A percentile compares a stretch with the other conserved stretches of the same genome.
Conservation (phyloP, 2,888 invertebrate species). For the Clunio marinus region DNA sequence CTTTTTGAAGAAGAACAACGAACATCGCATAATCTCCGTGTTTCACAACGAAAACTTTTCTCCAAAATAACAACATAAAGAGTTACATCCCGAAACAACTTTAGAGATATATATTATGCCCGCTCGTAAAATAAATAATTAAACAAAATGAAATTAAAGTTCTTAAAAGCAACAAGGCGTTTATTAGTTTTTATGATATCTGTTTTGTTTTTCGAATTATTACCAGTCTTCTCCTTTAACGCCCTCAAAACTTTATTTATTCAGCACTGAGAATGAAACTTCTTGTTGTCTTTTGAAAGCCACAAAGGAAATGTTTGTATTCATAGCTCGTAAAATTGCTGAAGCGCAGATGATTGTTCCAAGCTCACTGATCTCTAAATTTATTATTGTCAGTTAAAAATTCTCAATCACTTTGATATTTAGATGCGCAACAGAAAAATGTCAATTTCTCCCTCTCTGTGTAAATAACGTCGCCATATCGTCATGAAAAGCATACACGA, state of each 20-base stretch:
- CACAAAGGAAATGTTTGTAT: background rate
- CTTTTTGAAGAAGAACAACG: background rate
- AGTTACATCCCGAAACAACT: slow-evolving; percentile 11
- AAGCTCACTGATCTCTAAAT: background rate
- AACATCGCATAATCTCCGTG: background rate
- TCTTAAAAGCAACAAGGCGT: slow-evolving; percentile 14
- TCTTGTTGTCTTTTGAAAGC: background rate
- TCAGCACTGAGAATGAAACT: background rate
- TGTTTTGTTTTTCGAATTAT: background rate
- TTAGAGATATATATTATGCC: background rate
- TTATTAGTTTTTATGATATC: slow-evolving; percentile 21
- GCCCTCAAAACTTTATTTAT: background rate
- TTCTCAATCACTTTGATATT: background rate
- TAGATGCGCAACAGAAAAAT: background rate
- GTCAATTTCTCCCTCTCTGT: background rate
- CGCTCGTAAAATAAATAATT: slow-evolving; percentile 16
- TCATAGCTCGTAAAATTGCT: background rate
- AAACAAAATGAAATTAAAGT: slow-evolving; percentile 7
- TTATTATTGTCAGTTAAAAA: background rate
- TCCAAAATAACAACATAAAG: background rate
- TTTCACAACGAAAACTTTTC: background rate
- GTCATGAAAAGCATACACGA: too few relatives aligned
- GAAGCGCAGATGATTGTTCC: background rate
- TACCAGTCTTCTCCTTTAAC: background rate
- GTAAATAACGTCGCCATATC: background rate